Conservation (phyloP, 2,113 vertebrate species). For the Elgaria multicarinata region DNA sequence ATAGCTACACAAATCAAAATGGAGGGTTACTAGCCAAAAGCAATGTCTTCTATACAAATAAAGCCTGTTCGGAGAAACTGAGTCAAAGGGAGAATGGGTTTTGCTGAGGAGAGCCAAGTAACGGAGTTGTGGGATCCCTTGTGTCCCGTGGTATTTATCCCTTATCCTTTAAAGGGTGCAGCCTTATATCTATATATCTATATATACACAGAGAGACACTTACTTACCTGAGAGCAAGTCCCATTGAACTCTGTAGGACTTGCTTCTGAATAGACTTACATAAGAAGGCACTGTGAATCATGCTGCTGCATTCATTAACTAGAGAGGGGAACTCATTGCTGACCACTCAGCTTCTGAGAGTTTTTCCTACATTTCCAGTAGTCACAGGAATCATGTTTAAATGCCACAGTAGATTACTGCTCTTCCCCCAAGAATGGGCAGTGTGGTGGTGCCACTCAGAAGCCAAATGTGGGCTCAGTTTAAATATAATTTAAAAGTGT, state of each 20-base stretch:
- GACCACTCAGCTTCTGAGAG: neutral
- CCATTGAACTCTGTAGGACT: neutral
- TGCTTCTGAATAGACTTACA: neutral
- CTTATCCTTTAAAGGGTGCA: neutral
- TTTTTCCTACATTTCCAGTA: neutral
- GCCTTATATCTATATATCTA: neutral
- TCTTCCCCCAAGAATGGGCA: neutral
- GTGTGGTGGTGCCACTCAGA: neutral
- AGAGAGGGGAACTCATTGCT: neutral
- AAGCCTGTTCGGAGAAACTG: neutral
- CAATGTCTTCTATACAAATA: neutral
- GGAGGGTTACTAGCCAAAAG: neutral
- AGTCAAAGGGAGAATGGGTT: neutral
- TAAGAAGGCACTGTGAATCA: neutral
- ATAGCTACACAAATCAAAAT: neutral
- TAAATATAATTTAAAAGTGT: neutral
- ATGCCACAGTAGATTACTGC: neutral
- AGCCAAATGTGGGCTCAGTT: neutral
- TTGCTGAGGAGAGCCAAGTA: neutral
- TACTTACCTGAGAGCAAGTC: neutral
- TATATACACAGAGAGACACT: too few species aligned
- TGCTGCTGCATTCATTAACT: neutral
- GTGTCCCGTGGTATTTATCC: neutral
- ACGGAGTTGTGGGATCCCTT: neutral
- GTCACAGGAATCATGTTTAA: neutral